Percentiles rank a stretch among this genome's conserved stretches.
Evolutionary conservation across 23 tunicate species (phyloP).

Genomic region (Clavelina lepadiformis): DNA sequence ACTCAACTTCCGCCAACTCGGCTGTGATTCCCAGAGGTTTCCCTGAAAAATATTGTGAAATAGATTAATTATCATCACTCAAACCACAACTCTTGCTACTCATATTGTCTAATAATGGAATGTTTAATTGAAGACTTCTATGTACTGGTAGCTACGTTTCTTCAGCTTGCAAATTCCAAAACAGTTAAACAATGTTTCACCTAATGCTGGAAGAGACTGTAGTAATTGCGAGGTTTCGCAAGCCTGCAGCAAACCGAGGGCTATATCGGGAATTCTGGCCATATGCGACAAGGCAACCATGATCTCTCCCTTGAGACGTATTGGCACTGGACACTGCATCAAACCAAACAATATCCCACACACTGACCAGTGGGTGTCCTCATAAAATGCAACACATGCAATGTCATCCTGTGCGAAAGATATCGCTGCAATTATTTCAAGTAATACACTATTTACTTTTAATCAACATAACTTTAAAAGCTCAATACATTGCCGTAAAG

Average conservation of each 20-base stretch:
- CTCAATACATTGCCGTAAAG: too few species aligned
- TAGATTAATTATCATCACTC: too few species aligned
- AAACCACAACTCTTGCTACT: too few species aligned
- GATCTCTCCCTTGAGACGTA: constrained; percentile 76
- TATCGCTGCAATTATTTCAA: too few species aligned
- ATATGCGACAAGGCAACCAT: constrained; percentile 63
- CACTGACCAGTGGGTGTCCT: constrained; percentile 69
- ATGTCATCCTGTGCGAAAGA: constrained; percentile 95
- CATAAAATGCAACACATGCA: constrained; percentile 63
- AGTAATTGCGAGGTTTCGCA: constrained; percentile 51
- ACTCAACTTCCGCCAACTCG: constrained; percentile 83
- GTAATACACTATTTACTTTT: too few species aligned
- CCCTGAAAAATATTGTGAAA: constrained; percentile 18
- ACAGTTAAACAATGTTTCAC: background rate
- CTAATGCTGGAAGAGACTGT: constrained; percentile 11
- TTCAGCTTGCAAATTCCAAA: background rate
- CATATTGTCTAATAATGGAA: too few species aligned
- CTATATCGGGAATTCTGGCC: constrained; percentile 59
- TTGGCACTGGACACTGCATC: constrained; percentile 85
- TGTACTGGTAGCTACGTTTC: too few species aligned
- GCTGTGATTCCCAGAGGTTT: constrained; percentile 26
- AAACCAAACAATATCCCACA: constrained; percentile 76
- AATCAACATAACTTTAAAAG: too few species aligned
- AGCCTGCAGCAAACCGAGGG: constrained; percentile 53
- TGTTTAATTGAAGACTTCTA: too few species aligned